Conservation (phyloP, 2,113 vertebrate species). For the Progne subis region DNA sequence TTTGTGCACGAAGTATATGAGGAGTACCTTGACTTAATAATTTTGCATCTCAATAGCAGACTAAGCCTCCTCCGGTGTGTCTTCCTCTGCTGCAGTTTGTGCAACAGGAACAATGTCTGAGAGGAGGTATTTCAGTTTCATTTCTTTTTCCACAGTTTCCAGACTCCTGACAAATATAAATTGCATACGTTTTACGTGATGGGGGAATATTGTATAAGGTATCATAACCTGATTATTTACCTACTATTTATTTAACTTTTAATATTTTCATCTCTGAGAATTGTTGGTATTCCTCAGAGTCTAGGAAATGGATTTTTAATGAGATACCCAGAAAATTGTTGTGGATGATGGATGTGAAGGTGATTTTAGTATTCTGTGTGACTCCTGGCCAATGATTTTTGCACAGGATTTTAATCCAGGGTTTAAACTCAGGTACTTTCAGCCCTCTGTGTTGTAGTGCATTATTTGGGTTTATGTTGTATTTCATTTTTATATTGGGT, state of each 20-base stretch:
- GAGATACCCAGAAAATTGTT: not conserved
- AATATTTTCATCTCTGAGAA: not conserved
- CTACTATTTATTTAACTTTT: not conserved
- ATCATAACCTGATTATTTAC: not conserved
- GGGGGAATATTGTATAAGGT: not conserved
- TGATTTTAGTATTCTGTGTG: not conserved
- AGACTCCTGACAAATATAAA: not conserved
- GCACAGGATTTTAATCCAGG: not conserved
- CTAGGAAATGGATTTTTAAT: conserved; percentile 40
- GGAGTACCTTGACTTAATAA: not conserved
- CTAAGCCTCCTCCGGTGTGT: not conserved
- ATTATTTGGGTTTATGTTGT: no score
- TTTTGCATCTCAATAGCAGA: not conserved
- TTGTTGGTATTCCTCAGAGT: not conserved
- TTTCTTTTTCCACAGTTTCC: not conserved
- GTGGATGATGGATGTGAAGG: not conserved
- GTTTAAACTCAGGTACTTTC: not conserved
- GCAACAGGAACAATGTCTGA: not conserved
- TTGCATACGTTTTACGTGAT: not conserved
- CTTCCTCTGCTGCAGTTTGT: not conserved
- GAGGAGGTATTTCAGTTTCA: not conserved
- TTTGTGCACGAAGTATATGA: not conserved
- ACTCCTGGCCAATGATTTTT: not conserved
- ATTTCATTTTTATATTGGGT: no score
- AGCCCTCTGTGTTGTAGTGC: not conserved